Conservation (phyloP, 1,140 invertebrate species). For the Drosophila auraria region DNA sequence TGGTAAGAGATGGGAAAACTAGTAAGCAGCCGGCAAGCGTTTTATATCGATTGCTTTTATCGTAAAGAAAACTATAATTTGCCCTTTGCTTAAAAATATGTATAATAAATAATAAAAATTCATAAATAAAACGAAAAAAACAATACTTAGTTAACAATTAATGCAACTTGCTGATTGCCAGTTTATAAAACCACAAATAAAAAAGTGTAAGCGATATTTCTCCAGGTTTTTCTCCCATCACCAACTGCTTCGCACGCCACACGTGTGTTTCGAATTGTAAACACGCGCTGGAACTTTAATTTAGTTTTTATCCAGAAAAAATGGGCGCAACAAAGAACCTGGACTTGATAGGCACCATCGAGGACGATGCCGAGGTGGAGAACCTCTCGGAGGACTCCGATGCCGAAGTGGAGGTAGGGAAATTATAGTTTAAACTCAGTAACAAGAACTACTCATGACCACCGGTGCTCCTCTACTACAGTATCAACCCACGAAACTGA, state of each 20-base stretch:
- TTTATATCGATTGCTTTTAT: slow-evolving; percentile 12
- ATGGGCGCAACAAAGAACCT: slow-evolving; percentile 78
- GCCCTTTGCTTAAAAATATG: too few relatives aligned
- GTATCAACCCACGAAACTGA: slow-evolving; percentile 92
- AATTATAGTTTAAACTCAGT: not conserved
- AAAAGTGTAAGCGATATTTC: not conserved
- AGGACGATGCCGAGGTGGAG: slow-evolving; percentile 91
- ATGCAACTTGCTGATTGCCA: not conserved
- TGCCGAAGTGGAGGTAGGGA: slow-evolving; percentile 91
- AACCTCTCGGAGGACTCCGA: slow-evolving; percentile 93
- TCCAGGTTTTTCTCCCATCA: not conserved
- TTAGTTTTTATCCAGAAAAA: slow-evolving; percentile 19
- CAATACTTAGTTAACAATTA: not conserved
- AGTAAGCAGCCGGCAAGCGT: not conserved
- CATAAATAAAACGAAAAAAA: not conserved
- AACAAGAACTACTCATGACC: slow-evolving; percentile 22
- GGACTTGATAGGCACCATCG: slow-evolving; percentile 88
- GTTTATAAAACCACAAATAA: not conserved
- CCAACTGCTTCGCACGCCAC: slow-evolving; percentile 34
- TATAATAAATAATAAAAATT: not conserved
- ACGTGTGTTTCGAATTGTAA: slow-evolving; percentile 68
- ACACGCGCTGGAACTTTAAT: slow-evolving; percentile 55
- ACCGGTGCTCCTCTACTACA: slow-evolving; percentile 78
- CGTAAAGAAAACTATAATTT: too few relatives aligned
- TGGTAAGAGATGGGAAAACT: not conserved